These are phyloP conservation scores for Coboldia fuscipes DNA, from an alignment of 1,140 invertebrate genomes.

Conservation along the genomic window DNA sequence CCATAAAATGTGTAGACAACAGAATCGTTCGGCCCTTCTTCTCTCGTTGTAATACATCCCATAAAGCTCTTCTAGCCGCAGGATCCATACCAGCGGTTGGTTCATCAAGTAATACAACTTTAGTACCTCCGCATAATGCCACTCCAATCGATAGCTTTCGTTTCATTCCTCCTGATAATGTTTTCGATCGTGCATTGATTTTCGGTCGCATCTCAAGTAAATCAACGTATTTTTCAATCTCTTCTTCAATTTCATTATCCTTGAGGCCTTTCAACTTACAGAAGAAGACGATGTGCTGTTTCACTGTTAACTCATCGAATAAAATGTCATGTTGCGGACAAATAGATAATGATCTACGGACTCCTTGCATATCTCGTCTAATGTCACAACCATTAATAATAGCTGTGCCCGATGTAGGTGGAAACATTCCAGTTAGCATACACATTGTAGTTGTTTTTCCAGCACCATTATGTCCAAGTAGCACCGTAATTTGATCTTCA, in stretches of 20 bases:
- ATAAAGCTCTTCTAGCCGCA: conserved; percentile 65
- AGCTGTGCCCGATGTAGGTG: conserved; percentile 45
- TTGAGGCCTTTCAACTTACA: conserved; percentile 43
- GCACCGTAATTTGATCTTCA: conserved; percentile 36
- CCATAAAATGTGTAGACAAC: conserved; percentile 95
- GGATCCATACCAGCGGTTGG: conserved; percentile 93
- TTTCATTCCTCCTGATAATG: conserved; percentile 73
- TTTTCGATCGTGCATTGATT: conserved; percentile 27
- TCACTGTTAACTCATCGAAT: conserved; percentile 77
- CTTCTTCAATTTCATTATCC: conserved; percentile 30
- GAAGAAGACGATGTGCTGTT: conserved; percentile 78
- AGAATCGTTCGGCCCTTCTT: conserved; percentile 47
- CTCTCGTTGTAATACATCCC: conserved; percentile 55
- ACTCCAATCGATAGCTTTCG: conserved; percentile 58
- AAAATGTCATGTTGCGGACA: conserved; percentile 87
- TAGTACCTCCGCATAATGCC: conserved; percentile 44
- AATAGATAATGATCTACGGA: conserved; percentile 50
- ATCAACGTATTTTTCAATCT: conserved; percentile 38
- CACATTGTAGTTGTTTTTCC: conserved; percentile 58
- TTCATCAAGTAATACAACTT: conserved; percentile 72
- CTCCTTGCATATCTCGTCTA: conserved; percentile 28
- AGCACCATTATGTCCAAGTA: conserved; percentile 56
- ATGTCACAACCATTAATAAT: conserved; percentile 45
- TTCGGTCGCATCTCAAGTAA: conserved; percentile 40
- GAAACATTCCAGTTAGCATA: conserved; percentile 55